These are phyloP conservation scores for Otocyon megalotis DNA, from an alignment of 2,113 vertebrate species.

Conservation along the genomic window DNA sequence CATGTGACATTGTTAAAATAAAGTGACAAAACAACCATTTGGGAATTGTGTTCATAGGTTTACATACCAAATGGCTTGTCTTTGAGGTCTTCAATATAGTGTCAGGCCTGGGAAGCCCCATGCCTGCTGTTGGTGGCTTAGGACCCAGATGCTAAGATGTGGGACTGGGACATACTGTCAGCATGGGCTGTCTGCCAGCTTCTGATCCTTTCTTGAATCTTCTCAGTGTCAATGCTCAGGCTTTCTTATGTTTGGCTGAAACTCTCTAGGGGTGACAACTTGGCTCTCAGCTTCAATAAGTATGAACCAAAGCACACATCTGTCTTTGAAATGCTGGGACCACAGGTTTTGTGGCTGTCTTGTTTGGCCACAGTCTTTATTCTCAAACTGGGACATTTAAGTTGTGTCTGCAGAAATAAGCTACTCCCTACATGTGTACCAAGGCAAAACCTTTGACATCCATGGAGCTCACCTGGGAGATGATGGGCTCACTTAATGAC, in stretches of 20 bases:
- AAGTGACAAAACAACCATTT: background rate
- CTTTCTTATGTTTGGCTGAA: background rate
- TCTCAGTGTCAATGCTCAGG: background rate
- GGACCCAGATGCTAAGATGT: background rate
- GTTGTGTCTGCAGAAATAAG: background rate
- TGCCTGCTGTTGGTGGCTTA: background rate
- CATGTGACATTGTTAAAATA: background rate
- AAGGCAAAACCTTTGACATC: background rate
- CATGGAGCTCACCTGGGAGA: background rate
- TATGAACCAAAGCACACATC: background rate
- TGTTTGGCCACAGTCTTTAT: background rate
- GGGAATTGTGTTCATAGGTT: background rate
- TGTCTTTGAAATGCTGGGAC: background rate
- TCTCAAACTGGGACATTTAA: too few species aligned
- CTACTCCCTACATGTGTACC: background rate
- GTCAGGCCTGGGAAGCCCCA: background rate
- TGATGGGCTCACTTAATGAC: background rate
- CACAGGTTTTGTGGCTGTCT: background rate
- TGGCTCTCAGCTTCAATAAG: background rate
- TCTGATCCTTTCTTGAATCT: background rate
- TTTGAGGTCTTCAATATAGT: background rate
- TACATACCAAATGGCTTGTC: background rate
- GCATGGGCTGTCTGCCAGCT: accelerated
- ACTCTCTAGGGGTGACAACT: background rate
- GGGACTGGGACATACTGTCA: background rate